Base-by-base conservation (phyloP, 2,888 invertebrate genomes). In the Spialia ferax region DNA sequence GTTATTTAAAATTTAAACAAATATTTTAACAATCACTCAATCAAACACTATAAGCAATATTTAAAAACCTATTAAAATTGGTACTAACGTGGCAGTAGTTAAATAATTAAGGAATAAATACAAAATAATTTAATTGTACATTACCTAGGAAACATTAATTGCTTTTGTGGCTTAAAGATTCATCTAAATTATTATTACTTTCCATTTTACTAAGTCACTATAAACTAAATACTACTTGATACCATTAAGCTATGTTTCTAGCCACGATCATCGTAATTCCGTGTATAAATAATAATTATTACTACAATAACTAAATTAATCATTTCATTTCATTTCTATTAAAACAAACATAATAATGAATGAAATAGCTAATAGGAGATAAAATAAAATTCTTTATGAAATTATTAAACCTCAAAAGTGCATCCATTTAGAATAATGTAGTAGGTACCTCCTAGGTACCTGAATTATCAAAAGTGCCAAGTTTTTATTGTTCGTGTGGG, bases 121-220 rank as follows among this genome's bases (percentile, higher is more conserved):
- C 75, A 77, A 77, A 74, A 74, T 77, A 81, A 82, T 88, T 87
- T 77, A 81, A 82, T 88, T 87, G 85, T 88, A 87, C 84, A 87
- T 80, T 79, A 81, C 75, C 78, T 85, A 88, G 82, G 83, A 88
- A 85, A 85, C 81, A 82, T 73, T 79, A 80, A 85, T 85, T 85
- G 82, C 81, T 84, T 83, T 81, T 81, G 81, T 83, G 79, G 67
- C 56, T 62, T 56, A 62, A 23, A 66, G 60, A 55, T 66, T 66
- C 54, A 61, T 32, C 60, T 78, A 78, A 72, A 68, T 70, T 61
- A 69, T 69, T 70, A 71, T 29, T 61, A 74, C 69, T 80, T 80
- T 77, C 68, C 72, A 75, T 80, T 79, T 77, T 77, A 78, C 79
- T 80, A 78, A 75, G 65, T 71, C 71, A 73, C 74, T 71, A 54